A percentile compares a stretch with the other conserved stretches of the same genome.
Evolutionary conservation across 2,797 vertebrate species (phyloP).

Genomic region (Chloroceryle inda): DNA sequence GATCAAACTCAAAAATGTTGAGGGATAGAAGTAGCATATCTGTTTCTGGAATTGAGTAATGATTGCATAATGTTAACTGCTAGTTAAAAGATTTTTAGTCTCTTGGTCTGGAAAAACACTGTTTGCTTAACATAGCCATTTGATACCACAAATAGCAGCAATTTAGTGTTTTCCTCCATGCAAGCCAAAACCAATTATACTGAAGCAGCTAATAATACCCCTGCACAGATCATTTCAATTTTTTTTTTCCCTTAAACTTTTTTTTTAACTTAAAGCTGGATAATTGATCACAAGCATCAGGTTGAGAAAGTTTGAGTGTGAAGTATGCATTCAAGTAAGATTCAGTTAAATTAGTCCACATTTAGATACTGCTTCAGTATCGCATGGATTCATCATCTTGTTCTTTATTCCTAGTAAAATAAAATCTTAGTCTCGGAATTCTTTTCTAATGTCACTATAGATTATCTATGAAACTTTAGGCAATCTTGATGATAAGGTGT

Average conservation of each 20-base stretch:
- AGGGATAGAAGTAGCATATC: not conserved
- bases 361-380: not conserved
- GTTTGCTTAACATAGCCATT: slow-evolving; percentile 28
- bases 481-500: not conserved
- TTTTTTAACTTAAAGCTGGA: not conserved
- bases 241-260: not conserved
- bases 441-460: not conserved
- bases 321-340: not conserved
- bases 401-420: not conserved
- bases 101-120: slow-evolving; percentile 9
- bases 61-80: slow-evolving; percentile 2
- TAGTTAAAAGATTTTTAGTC: not conserved
- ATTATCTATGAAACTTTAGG: not conserved
- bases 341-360: not conserved
- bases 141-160: slow-evolving; percentile 26
- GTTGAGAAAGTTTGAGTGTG: not conserved
- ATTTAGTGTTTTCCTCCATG: slow-evolving; percentile 2
- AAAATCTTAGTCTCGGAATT: not conserved
- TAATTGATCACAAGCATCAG: not conserved
- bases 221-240: not conserved
- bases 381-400: not conserved
- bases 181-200: slow-evolving; percentile 19
- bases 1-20: not conserved
- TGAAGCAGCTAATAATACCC: slow-evolving; percentile 19
- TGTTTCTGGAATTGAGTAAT: not conserved